Base-by-base conservation (phyloP, 1,140 invertebrate species). In the Coenobita brevimanus region DNA sequence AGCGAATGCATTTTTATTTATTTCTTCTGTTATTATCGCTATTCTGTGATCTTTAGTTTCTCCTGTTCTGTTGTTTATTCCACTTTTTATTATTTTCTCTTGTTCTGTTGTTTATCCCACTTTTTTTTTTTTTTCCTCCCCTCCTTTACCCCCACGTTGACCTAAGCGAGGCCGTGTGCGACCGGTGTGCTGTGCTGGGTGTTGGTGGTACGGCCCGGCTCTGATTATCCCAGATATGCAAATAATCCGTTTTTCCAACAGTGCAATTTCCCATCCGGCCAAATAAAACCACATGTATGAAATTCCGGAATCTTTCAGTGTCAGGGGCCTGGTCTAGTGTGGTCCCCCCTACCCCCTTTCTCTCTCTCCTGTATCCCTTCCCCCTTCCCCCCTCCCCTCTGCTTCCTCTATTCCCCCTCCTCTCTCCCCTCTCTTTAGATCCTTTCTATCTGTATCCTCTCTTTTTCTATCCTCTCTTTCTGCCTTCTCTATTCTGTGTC, bases 191-290 rank as follows among this genome's bases (percentile, higher is more conserved):
- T n/a, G 41, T 30, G 46, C 27, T 50, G 46, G n/a, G 54, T 46
- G 46, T 13, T 46, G 6, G 3, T 30, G 57, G 57, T 50, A 8
- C 3, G 64, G 33, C n/a, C 36, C 27, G 21, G 30, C 27, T 80
- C 57, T 60, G 50, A 80, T 60, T 80, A 60, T 80, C 50, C 78
- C 54, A 80, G 78, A 76, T 76, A 76, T 76, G 41, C 73, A 76
- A 76, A 76, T 76, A 76, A 76, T 76, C 73, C 73, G 46, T 76
- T 76, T 76, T 76, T 76, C 15, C 73, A 76, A 76, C 73, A 76
- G 46, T 50, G 73, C 73, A 76, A 76, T 76, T 76, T 76, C 73
- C 73, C 73, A 76, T 76, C 73, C n/a, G 73, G 73, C 73, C 73
- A 76, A 76, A 50, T 76, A 50, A 76, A 76, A 76, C 73, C 73